These are phyloP conservation scores for Synchiropus splendidus DNA, from an alignment of 2,113 vertebrate species.

Conservation along the genomic window DNA sequence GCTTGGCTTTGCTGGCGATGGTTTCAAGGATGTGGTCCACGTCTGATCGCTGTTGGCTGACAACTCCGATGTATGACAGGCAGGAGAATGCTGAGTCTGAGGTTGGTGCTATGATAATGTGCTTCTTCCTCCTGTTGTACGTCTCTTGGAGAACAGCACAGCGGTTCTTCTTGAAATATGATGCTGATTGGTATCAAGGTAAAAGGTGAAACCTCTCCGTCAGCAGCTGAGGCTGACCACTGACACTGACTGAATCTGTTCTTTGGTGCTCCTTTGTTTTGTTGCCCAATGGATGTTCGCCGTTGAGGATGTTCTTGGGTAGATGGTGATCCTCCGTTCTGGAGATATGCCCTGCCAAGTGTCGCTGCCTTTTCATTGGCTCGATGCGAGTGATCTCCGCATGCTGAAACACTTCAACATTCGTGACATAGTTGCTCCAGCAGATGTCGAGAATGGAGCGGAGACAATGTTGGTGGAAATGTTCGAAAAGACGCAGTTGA, in stretches of 20 bases:
- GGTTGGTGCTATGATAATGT: neutral
- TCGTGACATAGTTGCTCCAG: neutral
- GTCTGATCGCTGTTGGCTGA: neutral
- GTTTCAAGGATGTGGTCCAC: neutral
- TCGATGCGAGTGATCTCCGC: neutral
- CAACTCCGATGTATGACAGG: too few species aligned
- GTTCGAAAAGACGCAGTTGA: neutral
- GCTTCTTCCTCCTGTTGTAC: neutral
- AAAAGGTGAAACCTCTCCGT: neutral
- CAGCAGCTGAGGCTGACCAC: neutral
- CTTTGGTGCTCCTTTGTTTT: neutral
- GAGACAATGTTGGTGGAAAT: neutral
- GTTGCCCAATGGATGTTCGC: neutral
- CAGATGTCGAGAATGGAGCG: neutral
- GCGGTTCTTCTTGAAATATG: neutral
- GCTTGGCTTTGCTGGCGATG: too few species aligned
- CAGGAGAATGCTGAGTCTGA: too few species aligned
- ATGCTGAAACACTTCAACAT: neutral
- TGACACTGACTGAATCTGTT: neutral
- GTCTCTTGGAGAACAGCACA: too few species aligned
- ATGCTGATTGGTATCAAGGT: neutral
- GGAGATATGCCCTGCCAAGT: neutral
- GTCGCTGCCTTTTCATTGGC: neutral
- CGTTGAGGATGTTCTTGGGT: too few species aligned
- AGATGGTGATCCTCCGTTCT: neutral